Conservation (phyloP, 2,113 vertebrate species). For the Grantiella picta region DNA sequence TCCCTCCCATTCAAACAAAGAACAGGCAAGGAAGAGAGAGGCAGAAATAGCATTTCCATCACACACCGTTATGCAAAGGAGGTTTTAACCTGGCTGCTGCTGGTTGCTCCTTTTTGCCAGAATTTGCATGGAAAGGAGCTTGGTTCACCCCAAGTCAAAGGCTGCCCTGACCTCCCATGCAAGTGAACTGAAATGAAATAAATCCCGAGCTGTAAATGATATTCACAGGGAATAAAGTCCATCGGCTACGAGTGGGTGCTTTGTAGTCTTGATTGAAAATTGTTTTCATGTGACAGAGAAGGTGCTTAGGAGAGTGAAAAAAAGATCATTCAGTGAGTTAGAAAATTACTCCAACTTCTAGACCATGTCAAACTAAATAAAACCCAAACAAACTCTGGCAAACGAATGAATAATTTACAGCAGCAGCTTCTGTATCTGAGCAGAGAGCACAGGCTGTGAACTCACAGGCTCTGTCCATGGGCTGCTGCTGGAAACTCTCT, state of each 20-base stretch:
- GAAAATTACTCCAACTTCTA: conserved; percentile 59
- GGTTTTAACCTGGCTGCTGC: background rate
- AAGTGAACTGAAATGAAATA: conserved; percentile 18
- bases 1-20: background rate
- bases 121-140: background rate
- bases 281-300: background rate
- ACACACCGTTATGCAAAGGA: background rate
- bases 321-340: conserved; percentile 48
- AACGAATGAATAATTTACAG: conserved; percentile 36
- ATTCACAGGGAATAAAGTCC: background rate
- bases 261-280: conserved; percentile 34
- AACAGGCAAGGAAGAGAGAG: too few species aligned
- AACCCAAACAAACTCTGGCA: conserved; percentile 50
- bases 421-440: background rate
- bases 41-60: background rate
- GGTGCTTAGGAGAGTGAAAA: conserved; percentile 42
- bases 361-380: conserved; percentile 40
- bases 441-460: background rate
- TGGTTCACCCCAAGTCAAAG: background rate
- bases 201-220: background rate
- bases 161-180: background rate
- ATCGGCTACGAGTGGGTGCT: background rate
- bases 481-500: background rate
- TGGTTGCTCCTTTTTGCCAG: background rate
- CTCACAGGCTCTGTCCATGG: fast-evolving